phyloP scores from a whole-genome alignment of 2,888 invertebrate genomes.

The Sacculina carcini region DNA sequence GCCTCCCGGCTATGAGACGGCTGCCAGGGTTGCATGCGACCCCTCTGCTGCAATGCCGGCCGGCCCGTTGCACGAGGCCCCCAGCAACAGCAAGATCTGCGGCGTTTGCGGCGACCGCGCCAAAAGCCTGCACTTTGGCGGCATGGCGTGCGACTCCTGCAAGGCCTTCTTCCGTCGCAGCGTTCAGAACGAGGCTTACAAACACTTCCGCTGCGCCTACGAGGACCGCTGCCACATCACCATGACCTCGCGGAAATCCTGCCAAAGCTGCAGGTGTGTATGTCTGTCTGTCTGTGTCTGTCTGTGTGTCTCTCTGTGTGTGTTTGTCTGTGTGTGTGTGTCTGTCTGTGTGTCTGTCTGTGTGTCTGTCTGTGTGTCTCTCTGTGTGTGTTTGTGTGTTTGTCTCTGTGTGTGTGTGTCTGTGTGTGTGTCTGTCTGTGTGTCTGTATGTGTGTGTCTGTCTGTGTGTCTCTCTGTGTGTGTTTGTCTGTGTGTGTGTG shows the following conservation, averaged over 20 bases:
- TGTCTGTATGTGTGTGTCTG: not conserved
- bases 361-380: not conserved
- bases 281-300: too few species aligned
- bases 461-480: too few species aligned
- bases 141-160: conserved; percentile 20
- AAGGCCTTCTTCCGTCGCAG: conserved; percentile 22
- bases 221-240: conserved; percentile 18
- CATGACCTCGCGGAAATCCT: conserved; percentile 19
- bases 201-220: conserved; percentile 19
- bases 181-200: conserved; percentile 20
- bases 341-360: not conserved
- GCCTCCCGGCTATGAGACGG: too few species aligned
- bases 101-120: conserved; percentile 21
- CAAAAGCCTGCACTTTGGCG: conserved; percentile 21
- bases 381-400: too few species aligned
- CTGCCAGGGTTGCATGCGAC: too few species aligned
- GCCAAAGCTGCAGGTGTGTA: conserved; percentile 18
- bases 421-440: not conserved
- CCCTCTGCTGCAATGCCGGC: too few species aligned
- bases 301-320: too few species aligned
- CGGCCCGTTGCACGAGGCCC: not conserved
- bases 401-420: not conserved
- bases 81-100: conserved; percentile 16
- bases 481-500: too few species aligned
- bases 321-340: too few species aligned